A percentile compares a stretch with the other conserved stretches of the same genome.
Evolutionary conservation across 2,888 invertebrate species (phyloP).

Genomic region (Chouioia cunea): DNA sequence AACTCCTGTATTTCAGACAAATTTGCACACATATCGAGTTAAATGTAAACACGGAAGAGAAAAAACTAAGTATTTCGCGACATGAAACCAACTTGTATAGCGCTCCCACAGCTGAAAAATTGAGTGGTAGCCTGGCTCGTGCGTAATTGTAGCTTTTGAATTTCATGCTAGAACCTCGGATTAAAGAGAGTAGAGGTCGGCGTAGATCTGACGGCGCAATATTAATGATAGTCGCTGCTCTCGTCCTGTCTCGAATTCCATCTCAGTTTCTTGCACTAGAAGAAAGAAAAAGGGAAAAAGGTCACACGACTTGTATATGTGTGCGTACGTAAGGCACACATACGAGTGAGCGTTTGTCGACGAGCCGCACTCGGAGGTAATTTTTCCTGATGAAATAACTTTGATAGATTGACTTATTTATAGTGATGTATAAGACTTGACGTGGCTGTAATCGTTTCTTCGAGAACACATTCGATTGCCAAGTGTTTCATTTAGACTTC

Average conservation of each 20-base stretch:
- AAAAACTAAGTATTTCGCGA: background rate
- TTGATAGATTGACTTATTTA: constrained; percentile 41
- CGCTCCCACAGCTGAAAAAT: constrained; percentile 33
- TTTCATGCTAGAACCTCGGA: constrained; percentile 53
- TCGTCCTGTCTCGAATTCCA: constrained; percentile 48
- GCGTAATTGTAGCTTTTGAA: constrained; percentile 53
- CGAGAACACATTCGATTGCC: constrained; percentile 13
- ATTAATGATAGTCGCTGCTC: constrained; percentile 61
- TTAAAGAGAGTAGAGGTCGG: constrained; percentile 61
- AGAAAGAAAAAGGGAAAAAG: constrained; percentile 29
- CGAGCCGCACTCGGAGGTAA: constrained; percentile 24
- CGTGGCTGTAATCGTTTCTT: constrained; percentile 28
- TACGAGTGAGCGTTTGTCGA: constrained; percentile 21
- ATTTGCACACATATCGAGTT: too few relatives aligned
- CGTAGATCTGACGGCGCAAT: constrained; percentile 65
- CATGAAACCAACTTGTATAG: background rate
- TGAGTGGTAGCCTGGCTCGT: constrained; percentile 13
- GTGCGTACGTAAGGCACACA: background rate
- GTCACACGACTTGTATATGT: constrained; percentile 7
- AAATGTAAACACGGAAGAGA: background rate
- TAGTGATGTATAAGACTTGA: constrained; percentile 29
- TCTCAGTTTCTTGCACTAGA: constrained; percentile 48
- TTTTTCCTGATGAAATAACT: constrained; percentile 46
- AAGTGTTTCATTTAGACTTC: constrained; percentile 8
- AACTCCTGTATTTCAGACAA: too few relatives aligned